Evolutionary conservation across 2,888 invertebrate species (phyloP).

Genomic region (Melinaea marsaeus): DNA sequence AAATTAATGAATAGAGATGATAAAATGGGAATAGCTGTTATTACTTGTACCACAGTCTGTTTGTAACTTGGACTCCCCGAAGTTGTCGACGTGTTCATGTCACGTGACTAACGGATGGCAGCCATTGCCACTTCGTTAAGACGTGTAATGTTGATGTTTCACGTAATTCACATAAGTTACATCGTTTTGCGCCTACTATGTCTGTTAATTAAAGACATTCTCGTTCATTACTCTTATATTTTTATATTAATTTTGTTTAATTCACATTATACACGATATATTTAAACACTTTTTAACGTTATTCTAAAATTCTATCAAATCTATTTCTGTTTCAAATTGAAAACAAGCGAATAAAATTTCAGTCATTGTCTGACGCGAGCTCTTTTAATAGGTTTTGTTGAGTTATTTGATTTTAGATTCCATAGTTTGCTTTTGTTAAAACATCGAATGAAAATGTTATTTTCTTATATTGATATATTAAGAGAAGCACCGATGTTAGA

Average conservation of each 20-base stretch:
- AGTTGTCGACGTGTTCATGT: constrained; percentile 46
- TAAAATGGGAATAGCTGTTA: too few species aligned
- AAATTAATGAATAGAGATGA: too few species aligned
- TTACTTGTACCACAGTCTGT: constrained; percentile 18
- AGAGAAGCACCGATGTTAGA: too few species aligned
- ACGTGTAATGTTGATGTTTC: constrained; percentile 34
- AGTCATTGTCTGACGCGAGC: constrained; percentile 1
- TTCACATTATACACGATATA: too few species aligned
- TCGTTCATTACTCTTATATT: constrained; percentile 15
- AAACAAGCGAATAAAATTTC: constrained; percentile 6
- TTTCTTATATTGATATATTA: background rate
- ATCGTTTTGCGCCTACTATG: constrained; percentile 25
- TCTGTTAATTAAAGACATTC: constrained; percentile 35
- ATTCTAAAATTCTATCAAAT: background rate
- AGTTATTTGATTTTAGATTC: background rate
- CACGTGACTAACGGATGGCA: constrained; percentile 39
- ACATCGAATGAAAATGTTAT: background rate
- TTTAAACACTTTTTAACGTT: background rate
- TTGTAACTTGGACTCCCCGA: constrained; percentile 45
- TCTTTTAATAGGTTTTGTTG: background rate
- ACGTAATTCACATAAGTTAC: constrained; percentile 32
- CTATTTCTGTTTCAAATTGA: constrained; percentile 1
- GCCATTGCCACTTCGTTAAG: constrained; percentile 36
- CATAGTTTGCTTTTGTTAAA: background rate
- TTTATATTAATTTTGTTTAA: too few species aligned